phyloP scores from a whole-genome alignment of 2,797 vertebrate species.

The Epinephelus malabaricus region DNA sequence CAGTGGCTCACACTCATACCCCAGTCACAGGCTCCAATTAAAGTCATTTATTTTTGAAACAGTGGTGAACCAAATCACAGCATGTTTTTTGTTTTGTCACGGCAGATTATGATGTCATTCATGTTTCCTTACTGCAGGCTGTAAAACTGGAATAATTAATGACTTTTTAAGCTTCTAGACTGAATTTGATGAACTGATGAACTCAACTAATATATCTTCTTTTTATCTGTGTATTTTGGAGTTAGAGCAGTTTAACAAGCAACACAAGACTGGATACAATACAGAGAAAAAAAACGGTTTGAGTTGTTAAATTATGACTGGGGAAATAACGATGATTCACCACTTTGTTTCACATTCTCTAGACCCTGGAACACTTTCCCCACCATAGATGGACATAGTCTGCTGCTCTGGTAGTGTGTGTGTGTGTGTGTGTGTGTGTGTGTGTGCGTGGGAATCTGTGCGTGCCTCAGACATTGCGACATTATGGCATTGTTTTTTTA shows the following conservation, averaged over 20 bases:
- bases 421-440: slow-evolving; percentile 31
- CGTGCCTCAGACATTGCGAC: slow-evolving; percentile 34
- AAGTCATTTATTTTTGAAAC: slow-evolving; percentile 17
- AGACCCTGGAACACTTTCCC: slow-evolving; percentile 28
- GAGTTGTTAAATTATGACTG: slow-evolving; percentile 22
- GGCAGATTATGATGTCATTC: neutral
- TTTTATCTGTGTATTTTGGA: neutral
- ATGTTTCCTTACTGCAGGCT: neutral
- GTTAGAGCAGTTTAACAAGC: neutral
- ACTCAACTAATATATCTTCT: neutral
- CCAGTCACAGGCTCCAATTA: neutral
- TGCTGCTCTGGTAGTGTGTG: slow-evolving; percentile 14
- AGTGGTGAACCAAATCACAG: neutral
- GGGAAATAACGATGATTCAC: slow-evolving; percentile 66
- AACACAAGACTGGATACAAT: slow-evolving; percentile 7
- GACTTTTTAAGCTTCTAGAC: neutral
- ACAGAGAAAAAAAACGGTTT: slow-evolving; percentile 5
- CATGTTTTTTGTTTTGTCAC: slow-evolving; percentile 13
- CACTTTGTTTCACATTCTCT: slow-evolving; percentile 24
- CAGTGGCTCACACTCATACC: neutral
- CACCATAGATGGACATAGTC: slow-evolving; percentile 75
- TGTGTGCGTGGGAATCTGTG: neutral
- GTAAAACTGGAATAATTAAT: neutral
- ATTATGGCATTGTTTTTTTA: slow-evolving; percentile 63
- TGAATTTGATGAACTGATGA: neutral